These are phyloP conservation scores for Leptobrachium ailaonicum DNA, from an alignment of 2,113 vertebrate species.

Conservation along the genomic window DNA sequence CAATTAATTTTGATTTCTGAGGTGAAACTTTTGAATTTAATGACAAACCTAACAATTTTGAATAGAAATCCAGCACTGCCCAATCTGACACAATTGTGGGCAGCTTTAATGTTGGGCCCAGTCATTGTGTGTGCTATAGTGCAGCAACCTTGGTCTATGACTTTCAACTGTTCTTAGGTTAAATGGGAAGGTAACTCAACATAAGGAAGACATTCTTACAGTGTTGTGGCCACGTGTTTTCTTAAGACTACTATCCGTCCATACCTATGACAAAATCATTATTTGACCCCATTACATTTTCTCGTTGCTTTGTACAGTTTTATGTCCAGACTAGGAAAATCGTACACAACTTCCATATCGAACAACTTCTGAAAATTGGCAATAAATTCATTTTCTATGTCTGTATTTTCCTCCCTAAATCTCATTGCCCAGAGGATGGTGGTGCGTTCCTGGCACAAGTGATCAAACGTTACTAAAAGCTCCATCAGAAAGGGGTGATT, in stretches of 20 bases:
- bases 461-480: constrained; percentile 86
- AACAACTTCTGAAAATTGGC: constrained; percentile 79
- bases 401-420: constrained; percentile 78
- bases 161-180: no score
- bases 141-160: no score
- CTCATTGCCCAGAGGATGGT: constrained; percentile 92
- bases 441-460: constrained; percentile 84
- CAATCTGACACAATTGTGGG: no score
- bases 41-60: no score
- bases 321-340: constrained; percentile 87
- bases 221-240: no score
- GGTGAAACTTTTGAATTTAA: no score
- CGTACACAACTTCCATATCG: constrained; percentile 78
- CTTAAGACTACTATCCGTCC: background rate
- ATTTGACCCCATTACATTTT: constrained; percentile 18
- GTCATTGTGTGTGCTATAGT: no score
- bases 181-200: no score
- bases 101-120: no score
- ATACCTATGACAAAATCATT: background rate
- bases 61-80: no score
- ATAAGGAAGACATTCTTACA: no score
- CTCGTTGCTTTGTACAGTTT: constrained; percentile 84
- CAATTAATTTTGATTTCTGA: no score
- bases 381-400: constrained; percentile 81
- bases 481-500: constrained; percentile 84